Base-by-base conservation (phyloP, 2,888 invertebrate species). In the Dasysyrphus albostriatus region DNA sequence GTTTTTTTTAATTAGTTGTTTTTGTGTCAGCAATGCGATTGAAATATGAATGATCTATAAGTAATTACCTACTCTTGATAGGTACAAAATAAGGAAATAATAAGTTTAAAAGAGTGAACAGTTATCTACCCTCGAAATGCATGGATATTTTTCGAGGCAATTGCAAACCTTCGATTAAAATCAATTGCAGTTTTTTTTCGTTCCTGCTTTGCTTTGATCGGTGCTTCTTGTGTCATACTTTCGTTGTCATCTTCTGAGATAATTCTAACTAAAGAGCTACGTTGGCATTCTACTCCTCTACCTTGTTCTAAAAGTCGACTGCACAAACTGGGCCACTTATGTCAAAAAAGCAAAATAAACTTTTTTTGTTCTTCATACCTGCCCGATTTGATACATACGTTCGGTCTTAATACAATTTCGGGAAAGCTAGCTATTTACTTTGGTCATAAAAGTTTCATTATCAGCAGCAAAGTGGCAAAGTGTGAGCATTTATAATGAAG, bases 251-350 rank as follows among this genome's bases (percentile, higher is more conserved):
- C 81, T 84, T 72, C 67, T 54, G 69, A 69, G 77, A 78, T 82
- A 82, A 77, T 87, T 87, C 82, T 73, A 81, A 73, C 63, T 80
- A 77, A 85, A 74, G 70, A 87, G 87, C 87, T 83, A 78, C 83
- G 87, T 87, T 83, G 87, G 87, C 82, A 82, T 81, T 77, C 76
- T 84, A 76, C 39, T 59, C 14, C 12, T 59, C 67, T 81, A 85
- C 85, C 81, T 81, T 81, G 67, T 77, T 81, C 78, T 75, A 80
- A 54, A 75, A 80, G 80, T 87, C 70, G 83, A 59, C 72, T 83
- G 83, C 83, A 87, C 65, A 87, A 87, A 87, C 87, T 87, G 87
- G 83, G 87, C 87, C 87, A 87, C 87, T 87, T 79, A 65, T 72
- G 87, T 87, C 87, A 87, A 83, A 87, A 69, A 75, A 83, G 75